Evolutionary conservation across 1,140 invertebrate species (phyloP), one percentile per base, ranked within the genome.

Genomic region (Hycleus phaleratus): DNA sequence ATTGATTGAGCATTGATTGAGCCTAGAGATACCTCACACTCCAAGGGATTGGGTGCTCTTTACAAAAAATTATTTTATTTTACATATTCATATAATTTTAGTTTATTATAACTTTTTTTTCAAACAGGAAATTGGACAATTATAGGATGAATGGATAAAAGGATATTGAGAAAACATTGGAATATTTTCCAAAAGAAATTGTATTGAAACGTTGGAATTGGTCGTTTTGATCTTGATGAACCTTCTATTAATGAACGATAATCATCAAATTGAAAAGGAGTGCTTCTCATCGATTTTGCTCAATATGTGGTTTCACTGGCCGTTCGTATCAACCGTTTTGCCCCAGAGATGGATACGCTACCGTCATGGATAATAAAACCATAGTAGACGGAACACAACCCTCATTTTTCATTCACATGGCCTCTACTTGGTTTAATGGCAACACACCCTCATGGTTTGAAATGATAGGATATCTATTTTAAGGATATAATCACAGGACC

Each of bases 1-100:
- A 60, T 52, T 61, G 62, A 61, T 52, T 61, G 56, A 64, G 59
- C 51, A 61, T 64, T 64, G 62, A 54, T 62, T 67, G 65, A 64
- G 63, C 63, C 62, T 62, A 65, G 63, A 48, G 46, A 63, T 63
- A 67, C 65, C 58, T 65, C 63, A 65, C 59, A 64, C 63, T 67
- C 65, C 65, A 59, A 63, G 62, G 65, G 63, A 67, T 61, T 67
- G 65, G 65, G 63, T 65, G 63, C 65, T 65, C 65, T 67, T 67
- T 65, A 64, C 65, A 67, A 67, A 67, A 65, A 67, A 67, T 59
- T 60, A 65, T 59, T 64, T 61, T 63, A 61, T 65, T 63, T 59
- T 59, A 65, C 60, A 66, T 66, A 64, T 45, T 55, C 56, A 55
- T 56, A 53, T 50, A 48, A n/a, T 18, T 46, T 46, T 10, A n/a